These are phyloP conservation scores for Apistogramma diplotaenia DNA, from an alignment of 2,113 vertebrate genomes.

Conservation along the genomic window DNA sequence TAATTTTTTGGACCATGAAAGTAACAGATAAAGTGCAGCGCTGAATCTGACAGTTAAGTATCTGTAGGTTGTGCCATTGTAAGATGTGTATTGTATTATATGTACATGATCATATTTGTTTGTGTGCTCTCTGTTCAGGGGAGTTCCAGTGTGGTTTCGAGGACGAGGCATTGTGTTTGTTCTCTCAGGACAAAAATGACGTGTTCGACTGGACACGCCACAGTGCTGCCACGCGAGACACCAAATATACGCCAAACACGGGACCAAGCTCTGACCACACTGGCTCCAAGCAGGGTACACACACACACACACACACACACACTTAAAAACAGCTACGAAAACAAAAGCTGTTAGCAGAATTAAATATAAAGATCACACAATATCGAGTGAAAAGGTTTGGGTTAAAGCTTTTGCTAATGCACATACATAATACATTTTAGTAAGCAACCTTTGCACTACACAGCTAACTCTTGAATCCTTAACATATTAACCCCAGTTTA, in stretches of 20 bases:
- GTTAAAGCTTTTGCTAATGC: not conserved
- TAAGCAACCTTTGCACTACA: not conserved
- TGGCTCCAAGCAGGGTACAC: conserved; percentile 90
- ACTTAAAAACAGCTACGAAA: not conserved
- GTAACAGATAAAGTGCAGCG: not conserved
- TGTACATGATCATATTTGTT: not conserved
- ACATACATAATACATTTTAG: not conserved
- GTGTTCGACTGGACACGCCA: conserved; percentile 97
- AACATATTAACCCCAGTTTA: not conserved
- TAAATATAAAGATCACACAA: no score
- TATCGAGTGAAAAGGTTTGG: not conserved
- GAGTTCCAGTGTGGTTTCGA: conserved; percentile 79
- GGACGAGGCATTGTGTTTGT: conserved; percentile 92
- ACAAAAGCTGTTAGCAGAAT: no score
- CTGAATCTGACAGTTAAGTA: not conserved
- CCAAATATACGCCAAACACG: conserved; percentile 93
- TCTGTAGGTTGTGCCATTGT: not conserved
- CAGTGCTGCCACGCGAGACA: conserved; percentile 90
- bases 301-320: not conserved
- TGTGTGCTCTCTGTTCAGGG: conserved; percentile 50
- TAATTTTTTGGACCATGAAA: not conserved
- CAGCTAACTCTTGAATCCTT: not conserved
- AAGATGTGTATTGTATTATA: not conserved
- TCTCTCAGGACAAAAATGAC: conserved; percentile 92
- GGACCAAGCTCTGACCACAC: conserved; percentile 88